These are phyloP conservation scores for Heliothis virescens DNA, from an alignment of 1,140 invertebrate genomes.

Conservation along the genomic window DNA sequence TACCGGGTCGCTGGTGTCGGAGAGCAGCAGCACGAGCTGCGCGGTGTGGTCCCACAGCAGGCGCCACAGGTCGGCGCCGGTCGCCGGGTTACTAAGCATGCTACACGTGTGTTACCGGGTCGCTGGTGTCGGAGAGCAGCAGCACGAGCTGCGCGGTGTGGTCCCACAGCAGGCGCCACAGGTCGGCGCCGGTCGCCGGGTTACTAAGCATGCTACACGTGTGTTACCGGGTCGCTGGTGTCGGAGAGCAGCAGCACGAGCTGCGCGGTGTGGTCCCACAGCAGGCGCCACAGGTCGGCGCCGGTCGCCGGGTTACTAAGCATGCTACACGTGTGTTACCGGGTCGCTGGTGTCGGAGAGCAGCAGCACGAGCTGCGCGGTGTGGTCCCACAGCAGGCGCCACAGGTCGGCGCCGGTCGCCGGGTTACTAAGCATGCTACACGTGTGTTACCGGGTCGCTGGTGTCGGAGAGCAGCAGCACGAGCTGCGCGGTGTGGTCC, in stretches of 20 bases:
- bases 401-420: conserved; percentile 95
- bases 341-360: conserved; percentile 89
- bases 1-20: conserved; percentile 86
- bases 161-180: conserved; percentile 99
- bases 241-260: conserved; percentile 94
- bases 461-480: conserved; percentile 93
- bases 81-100: conserved; percentile 89
- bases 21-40: conserved; percentile 95
- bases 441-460: conserved; percentile 70
- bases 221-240: conserved; percentile 80
- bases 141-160: conserved; percentile 97
- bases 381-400: conserved; percentile 99
- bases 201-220: conserved; percentile 68
- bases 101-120: conserved; percentile 55
- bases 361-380: conserved; percentile 95
- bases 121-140: conserved; percentile 90
- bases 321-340: conserved; percentile 40
- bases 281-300: conserved; percentile 98
- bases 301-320: conserved; percentile 91
- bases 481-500: conserved; percentile 97
- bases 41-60: conserved; percentile 99
- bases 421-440: conserved; percentile 87
- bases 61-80: conserved; percentile 96
- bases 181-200: conserved; percentile 94
- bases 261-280: conserved; percentile 98